These are phyloP conservation scores for Bos javanicus DNA, from an alignment of 2,113 vertebrate genomes.

Conservation along the genomic window DNA sequence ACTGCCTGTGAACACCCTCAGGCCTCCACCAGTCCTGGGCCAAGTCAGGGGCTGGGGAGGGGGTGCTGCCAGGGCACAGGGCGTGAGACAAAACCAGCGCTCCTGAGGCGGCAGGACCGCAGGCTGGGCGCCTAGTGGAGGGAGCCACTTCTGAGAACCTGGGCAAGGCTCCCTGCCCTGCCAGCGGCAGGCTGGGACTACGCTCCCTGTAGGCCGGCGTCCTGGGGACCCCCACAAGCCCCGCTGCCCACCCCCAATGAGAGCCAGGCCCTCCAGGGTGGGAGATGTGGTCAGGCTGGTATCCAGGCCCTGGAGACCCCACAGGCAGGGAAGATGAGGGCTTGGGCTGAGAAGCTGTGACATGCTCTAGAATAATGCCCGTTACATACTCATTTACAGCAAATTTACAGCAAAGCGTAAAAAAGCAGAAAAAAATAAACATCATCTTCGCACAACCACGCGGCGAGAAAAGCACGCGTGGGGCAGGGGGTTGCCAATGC, in stretches of 20 bases:
- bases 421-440: background rate
- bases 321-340: background rate
- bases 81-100: too few relatives aligned
- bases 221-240: background rate
- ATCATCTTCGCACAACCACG: background rate
- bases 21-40: background rate
- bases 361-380: too few relatives aligned
- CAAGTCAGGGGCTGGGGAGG: rapidly evolving
- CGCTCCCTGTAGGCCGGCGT: background rate
- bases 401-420: background rate
- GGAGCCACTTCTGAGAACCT: background rate
- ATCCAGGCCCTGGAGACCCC: background rate
- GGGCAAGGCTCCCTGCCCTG: background rate
- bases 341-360: background rate
- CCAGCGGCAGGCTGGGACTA: background rate
- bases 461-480: rapidly evolving
- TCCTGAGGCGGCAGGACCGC: background rate
- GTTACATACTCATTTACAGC: background rate
- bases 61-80: background rate
- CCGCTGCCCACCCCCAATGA: background rate
- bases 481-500: rapidly evolving
- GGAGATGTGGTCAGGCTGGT: background rate
- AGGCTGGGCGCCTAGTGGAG: background rate
- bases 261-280: background rate
- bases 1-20: background rate